Evolutionary conservation across 2,888 invertebrate species (phyloP).

Genomic region (Halictus ligatus): DNA sequence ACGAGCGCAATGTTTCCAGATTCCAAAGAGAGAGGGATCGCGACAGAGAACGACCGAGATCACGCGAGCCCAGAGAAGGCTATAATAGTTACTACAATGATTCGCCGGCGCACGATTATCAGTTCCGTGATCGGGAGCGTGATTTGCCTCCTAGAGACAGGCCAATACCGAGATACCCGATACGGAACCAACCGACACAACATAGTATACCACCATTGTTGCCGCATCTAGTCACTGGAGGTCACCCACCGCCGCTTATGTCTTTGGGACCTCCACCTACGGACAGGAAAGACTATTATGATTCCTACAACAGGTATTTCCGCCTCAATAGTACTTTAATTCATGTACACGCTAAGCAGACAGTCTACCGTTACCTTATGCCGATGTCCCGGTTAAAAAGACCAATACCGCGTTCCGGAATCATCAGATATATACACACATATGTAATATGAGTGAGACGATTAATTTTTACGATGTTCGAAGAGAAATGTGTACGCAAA

Average conservation of each 20-base stretch:
- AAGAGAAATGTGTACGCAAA: conserved; percentile 42
- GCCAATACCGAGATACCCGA: conserved; percentile 77
- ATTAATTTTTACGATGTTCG: conserved; percentile 36
- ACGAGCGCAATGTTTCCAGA: conserved; percentile 67
- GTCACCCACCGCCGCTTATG: conserved; percentile 81
- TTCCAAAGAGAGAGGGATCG: conserved; percentile 82
- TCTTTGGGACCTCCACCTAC: conserved; percentile 80
- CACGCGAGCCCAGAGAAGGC: conserved; percentile 79
- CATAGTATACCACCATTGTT: conserved; percentile 78
- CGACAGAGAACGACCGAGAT: conserved; percentile 80
- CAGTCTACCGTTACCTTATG: conserved; percentile 66
- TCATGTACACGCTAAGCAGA: conserved; percentile 79
- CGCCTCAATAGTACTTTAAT: conserved; percentile 84
- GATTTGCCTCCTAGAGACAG: conserved; percentile 76
- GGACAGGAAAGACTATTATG: conserved; percentile 85
- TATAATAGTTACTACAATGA: conserved; percentile 81
- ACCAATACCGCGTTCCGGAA: conserved; percentile 43
- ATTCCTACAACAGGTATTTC: conserved; percentile 85
- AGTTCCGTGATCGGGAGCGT: conserved; percentile 80
- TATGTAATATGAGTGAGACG: conserved; percentile 57
- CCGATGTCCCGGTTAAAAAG: conserved; percentile 63
- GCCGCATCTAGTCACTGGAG: conserved; percentile 76
- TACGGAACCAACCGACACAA: conserved; percentile 78
- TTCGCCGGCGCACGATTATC: conserved; percentile 80
- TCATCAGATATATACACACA: conserved; percentile 36